Conservation (phyloP, 1,140 invertebrate genomes). For the Cepaea nemoralis region DNA sequence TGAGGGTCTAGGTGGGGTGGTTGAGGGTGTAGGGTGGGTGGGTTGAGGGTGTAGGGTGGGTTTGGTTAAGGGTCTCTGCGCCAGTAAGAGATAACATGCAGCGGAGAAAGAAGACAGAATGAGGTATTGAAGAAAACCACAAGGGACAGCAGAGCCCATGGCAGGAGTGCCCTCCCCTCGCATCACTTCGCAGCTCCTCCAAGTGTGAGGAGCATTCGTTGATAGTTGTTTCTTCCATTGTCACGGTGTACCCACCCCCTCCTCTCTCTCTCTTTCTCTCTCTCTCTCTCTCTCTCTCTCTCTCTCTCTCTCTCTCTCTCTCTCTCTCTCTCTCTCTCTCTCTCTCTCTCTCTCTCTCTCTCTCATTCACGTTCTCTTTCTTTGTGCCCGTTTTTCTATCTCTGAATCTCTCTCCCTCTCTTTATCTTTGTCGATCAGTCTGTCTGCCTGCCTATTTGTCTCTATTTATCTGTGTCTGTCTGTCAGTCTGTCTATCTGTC, state of each 20-base stretch:
- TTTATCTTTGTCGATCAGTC: neutral
- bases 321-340: slow-evolving; percentile 19
- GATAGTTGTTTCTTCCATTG: no score
- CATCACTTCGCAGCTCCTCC: no score
- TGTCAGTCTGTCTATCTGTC: neutral
- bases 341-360: slow-evolving; percentile 3
- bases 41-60: no score
- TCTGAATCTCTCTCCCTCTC: neutral
- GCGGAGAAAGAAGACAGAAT: no score
- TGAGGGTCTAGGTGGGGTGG: no score
- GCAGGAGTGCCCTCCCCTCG: no score
- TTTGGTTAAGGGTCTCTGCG: no score
- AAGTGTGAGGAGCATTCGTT: no score
- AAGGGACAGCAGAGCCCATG: no score
- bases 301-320: slow-evolving; percentile 24
- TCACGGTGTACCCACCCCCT: neutral
- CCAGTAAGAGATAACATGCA: no score
- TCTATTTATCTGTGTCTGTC: neutral
- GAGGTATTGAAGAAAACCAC: no score
- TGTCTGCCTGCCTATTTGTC: neutral
- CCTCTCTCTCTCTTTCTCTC: slow-evolving; percentile 11
- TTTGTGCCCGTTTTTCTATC: neutral
- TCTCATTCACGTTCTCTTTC: neutral
- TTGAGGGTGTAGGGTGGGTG: no score
- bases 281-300: slow-evolving; percentile 26